Conservation (phyloP, 2,888 invertebrate genomes). For the Uropetala carovei region DNA sequence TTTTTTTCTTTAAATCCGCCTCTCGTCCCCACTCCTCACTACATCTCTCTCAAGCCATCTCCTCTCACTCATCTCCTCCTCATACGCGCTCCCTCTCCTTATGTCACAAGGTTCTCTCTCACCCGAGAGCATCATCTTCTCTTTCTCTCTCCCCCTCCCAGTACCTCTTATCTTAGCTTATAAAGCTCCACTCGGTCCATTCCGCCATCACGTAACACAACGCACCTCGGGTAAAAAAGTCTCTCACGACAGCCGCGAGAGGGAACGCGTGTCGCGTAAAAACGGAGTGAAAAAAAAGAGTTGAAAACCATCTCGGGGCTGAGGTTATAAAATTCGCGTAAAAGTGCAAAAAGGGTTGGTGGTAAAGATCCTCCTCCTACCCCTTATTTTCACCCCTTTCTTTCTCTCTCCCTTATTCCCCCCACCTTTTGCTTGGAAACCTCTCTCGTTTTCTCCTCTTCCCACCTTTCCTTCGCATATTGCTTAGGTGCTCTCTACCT, state of each 20-base stretch:
- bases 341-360: neutral
- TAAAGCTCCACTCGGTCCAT: constrained; percentile 2
- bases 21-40: neutral
- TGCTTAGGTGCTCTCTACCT: no score
- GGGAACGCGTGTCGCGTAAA: constrained; percentile 2
- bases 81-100: neutral
- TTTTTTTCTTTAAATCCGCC: neutral
- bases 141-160: neutral
- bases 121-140: neutral
- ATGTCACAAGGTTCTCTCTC: neutral
- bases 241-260: neutral
- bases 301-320: neutral
- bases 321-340: constrained; percentile 38
- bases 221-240: neutral
- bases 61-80: neutral
- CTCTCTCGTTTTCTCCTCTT: neutral
- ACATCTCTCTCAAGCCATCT: neutral
- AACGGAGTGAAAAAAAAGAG: neutral
- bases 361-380: no score
- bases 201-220: neutral
- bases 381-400: neutral
- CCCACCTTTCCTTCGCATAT: no score
- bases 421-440: neutral
- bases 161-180: neutral
- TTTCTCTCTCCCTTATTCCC: neutral